phyloP scores from a whole-genome alignment of 2,113 vertebrate genomes.

The Spheniscus mendiculus region DNA sequence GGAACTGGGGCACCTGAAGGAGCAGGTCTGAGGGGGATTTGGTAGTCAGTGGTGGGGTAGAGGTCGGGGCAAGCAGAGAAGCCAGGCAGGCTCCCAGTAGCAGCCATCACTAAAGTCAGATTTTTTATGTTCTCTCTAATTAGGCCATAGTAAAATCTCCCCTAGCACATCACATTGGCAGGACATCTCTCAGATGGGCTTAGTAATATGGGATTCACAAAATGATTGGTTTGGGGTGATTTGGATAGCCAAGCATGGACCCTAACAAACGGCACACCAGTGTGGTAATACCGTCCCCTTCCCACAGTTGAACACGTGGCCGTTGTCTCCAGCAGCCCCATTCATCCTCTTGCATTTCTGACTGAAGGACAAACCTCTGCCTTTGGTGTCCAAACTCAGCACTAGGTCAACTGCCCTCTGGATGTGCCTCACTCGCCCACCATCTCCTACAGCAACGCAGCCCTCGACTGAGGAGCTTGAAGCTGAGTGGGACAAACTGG shows the following conservation, averaged over 20 bases:
- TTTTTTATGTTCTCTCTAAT: not conserved
- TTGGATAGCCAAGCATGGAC: not conserved
- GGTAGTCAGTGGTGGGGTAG: too few species aligned
- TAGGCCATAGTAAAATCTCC: not conserved
- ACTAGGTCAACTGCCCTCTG: not conserved
- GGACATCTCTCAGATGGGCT: not conserved
- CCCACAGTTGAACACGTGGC: not conserved
- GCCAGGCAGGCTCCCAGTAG: not conserved
- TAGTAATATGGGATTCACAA: not conserved
- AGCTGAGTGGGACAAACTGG: not conserved
- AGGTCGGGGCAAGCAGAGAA: not conserved
- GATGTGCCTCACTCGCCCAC: not conserved
- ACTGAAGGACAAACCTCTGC: not conserved
- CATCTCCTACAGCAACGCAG: not conserved
- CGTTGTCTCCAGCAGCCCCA: not conserved
- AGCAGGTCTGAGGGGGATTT: not conserved
- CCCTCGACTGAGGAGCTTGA: rapidly evolving
- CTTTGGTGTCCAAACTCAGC: not conserved
- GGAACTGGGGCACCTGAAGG: not conserved
- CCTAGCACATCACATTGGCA: not conserved
- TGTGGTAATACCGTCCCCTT: not conserved
- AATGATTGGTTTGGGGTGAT: not conserved
- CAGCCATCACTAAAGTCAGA: not conserved
- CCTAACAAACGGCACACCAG: rapidly evolving
- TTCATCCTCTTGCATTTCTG: not conserved